phyloP scores from a whole-genome alignment of 2,113 vertebrate genomes.

The Raja brachyura region DNA sequence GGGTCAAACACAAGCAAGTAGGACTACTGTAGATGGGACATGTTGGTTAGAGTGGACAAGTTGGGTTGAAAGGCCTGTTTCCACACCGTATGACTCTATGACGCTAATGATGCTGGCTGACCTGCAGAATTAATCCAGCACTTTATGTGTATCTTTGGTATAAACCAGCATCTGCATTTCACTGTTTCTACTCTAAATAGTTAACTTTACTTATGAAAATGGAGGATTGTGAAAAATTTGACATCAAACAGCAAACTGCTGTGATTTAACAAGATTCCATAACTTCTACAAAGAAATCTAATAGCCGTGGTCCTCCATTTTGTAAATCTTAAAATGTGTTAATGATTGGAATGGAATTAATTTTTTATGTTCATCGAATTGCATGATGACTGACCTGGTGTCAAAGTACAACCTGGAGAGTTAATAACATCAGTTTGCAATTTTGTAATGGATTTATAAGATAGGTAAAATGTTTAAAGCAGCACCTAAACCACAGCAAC shows the following conservation, averaged over 20 bases:
- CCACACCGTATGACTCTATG: no score
- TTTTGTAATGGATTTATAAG: background rate
- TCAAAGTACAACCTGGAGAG: background rate
- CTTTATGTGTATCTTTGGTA: no score
- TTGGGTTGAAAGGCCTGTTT: no score
- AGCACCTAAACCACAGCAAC: background rate
- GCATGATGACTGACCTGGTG: conserved; percentile 1
- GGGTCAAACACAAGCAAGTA: no score
- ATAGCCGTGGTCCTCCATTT: background rate
- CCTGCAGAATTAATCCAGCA: no score
- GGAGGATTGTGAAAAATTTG: no score
- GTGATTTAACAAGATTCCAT: background rate
- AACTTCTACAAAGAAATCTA: background rate
- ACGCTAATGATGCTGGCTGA: no score
- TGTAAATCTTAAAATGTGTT: background rate
- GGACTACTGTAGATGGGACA: no score
- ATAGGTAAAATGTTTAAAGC: background rate
- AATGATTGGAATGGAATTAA: background rate
- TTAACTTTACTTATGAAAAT: no score
- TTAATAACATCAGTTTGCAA: background rate
- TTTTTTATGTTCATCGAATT: background rate
- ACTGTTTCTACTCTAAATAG: no score
- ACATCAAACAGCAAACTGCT: background rate
- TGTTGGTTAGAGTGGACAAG: no score
- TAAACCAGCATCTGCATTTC: no score